A percentile compares a stretch with the other conserved stretches of the same genome.
Conservation (phyloP, 35 echinoderm and acorn worm species). For the Apostichopus californicus region DNA sequence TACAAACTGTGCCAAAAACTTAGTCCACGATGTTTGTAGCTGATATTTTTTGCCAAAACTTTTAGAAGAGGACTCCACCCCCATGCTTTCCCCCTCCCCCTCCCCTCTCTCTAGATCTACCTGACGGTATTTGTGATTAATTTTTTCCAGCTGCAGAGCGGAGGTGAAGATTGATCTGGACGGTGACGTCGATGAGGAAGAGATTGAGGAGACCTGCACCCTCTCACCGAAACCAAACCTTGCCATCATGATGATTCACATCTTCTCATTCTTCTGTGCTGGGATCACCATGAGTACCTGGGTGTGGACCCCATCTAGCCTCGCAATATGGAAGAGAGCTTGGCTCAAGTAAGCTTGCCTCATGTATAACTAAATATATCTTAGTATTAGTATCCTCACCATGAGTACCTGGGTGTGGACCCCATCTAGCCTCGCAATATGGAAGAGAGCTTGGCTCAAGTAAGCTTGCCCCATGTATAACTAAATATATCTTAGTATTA, state of each 20-base stretch:
- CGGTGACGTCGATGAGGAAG: neutral
- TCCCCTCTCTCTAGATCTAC: too few species aligned
- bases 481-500: too few species aligned
- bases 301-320: constrained; percentile 95
- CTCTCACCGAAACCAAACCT: constrained; percentile 74
- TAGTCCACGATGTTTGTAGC: too few species aligned
- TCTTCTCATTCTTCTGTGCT: constrained; percentile 96
- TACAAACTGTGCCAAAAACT: too few species aligned
- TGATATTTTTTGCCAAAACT: too few species aligned
- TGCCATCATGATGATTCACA: constrained; percentile 76
- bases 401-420: neutral
- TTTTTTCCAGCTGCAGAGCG: constrained; percentile 74
- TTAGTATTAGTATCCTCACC: neutral
- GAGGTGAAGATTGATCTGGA: constrained; percentile 78
- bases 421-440: constrained; percentile 56
- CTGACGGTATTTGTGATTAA: neutral
- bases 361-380: too few species aligned
- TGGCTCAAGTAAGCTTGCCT: too few species aligned
- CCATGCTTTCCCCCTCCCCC: too few species aligned
- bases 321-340: constrained; percentile 37
- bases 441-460: neutral
- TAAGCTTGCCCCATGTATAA: too few species aligned
- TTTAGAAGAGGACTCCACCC: too few species aligned
- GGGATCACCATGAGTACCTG: constrained; percentile 99
- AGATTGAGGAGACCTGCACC: constrained; percentile 56